Evolutionary conservation across 2,797 vertebrate genomes (phyloP), one percentile per base, ranked within the genome.

Genomic region (Lagorchestes hirsutus): DNA sequence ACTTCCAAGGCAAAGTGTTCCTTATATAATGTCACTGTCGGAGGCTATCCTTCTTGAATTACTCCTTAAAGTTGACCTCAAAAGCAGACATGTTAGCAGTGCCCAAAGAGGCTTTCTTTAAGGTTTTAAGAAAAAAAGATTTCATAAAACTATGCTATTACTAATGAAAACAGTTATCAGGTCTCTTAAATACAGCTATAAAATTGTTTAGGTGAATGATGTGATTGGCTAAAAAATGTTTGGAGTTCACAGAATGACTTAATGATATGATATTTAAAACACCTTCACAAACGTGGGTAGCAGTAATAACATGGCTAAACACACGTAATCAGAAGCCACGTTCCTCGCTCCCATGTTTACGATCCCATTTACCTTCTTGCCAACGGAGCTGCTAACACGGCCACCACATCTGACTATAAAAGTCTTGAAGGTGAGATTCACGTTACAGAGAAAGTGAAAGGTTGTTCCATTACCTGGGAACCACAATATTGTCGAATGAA

Each of bases 311-410:
- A 74, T 74, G 91, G 93, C 14, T 82, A 91, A 91, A 82, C 24
- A 92, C 52, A 87, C 82, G 13, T 28, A 96, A 29, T 93, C 92
- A 96, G 93, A 97, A 95, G 93, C 62, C 24, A 54, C 34, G 94
- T 96, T 95, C 34, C 16, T 94, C 24, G 40, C 11, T 46, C 46
- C 22, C 82, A 90, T 40, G 50, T n/a, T 96, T 91, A 93, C n/a
- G 93, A 56, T 96, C 96, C 67, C 93, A 95, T 31, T 95, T 27
- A 87, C 27, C 27, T 90, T 97, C 57, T 82, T 67, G n/a, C 96
- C 92, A 56, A 82, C 90, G 13, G 34, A 96, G 54, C 6, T 55
- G 91, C 91, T 97, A 55, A 5, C 57, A 55, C 40, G 62, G 96
- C 57, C 46, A 91, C 54, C 91, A 5, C 55, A 58, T 55, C 93